A percentile compares a stretch with the other conserved stretches of the same genome.
phyloP scores from a whole-genome alignment of 2,113 vertebrate genomes.

The Myotis lucifugus region DNA sequence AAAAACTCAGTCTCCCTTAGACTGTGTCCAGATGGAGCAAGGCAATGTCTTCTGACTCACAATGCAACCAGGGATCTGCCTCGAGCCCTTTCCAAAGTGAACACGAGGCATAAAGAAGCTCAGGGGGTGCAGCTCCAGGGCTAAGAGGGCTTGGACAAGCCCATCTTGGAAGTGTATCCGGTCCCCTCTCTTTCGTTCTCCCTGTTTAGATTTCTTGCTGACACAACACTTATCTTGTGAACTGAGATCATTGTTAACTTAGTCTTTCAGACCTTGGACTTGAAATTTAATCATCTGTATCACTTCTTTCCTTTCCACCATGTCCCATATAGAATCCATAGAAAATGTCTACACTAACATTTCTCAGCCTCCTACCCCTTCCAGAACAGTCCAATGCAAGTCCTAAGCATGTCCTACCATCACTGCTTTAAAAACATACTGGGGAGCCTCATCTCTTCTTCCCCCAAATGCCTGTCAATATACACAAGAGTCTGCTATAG shows the following conservation, averaged over 20 bases:
- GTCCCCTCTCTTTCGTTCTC: not conserved
- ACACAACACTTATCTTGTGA: slow-evolving; percentile 53
- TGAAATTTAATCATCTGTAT: not conserved
- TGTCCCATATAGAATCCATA: not conserved
- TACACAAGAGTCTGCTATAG: not conserved
- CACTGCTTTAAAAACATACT: not conserved
- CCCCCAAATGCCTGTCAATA: not conserved
- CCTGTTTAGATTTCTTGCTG: not conserved
- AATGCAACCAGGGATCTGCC: not conserved
- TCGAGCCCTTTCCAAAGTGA: not conserved
- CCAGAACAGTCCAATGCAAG: not conserved
- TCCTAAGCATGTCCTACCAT: not conserved
- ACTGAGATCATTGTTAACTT: slow-evolving; percentile 43
- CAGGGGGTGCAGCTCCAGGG: not conserved
- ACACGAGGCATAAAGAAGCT: not conserved
- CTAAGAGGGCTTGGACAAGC: not conserved
- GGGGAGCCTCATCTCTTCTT: not conserved
- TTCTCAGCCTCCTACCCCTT: not conserved
- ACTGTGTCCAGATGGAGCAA: not conserved
- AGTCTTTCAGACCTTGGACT: not conserved
- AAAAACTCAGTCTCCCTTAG: not conserved
- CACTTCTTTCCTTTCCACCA: not conserved
- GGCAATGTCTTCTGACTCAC: not conserved
- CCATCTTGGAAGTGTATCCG: not conserved
- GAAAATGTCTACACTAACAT: not conserved